Percentiles rank a stretch among this genome's conserved stretches.
Conservation (phyloP, 2,888 invertebrate species). For the Sesia apiformis region DNA sequence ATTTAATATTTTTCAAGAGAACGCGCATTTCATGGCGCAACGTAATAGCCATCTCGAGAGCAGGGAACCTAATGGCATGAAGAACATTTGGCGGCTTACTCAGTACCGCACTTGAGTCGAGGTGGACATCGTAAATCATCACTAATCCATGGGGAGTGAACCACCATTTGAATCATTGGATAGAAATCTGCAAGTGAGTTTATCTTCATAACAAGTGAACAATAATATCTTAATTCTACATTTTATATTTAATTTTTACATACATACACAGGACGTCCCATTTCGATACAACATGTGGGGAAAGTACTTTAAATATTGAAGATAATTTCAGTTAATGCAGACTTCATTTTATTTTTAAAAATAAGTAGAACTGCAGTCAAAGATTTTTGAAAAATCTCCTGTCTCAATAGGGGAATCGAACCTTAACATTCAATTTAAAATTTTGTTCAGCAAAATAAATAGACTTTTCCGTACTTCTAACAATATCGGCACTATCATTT, state of each 20-base stretch:
- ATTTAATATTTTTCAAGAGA: not conserved
- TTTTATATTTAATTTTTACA: not conserved
- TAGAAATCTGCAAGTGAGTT: no score
- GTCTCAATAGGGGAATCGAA: no score
- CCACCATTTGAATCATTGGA: not conserved
- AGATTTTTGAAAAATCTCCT: no score
- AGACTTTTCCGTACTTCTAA: no score
- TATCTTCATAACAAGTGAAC: no score
- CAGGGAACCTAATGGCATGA: conserved; percentile 26
- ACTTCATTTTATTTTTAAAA: no score
- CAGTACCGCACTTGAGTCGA: not conserved
- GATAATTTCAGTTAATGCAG: no score
- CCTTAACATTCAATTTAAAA: no score
- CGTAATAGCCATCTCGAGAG: conserved; percentile 30
- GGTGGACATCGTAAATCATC: conserved; percentile 54
- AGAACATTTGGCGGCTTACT: not conserved
- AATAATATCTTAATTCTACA: no score
- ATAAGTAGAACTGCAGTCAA: no score
- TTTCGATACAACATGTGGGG: not conserved
- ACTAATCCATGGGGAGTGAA: conserved; percentile 32
- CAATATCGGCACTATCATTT: no score
- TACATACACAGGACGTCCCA: not conserved
- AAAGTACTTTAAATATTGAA: not conserved
- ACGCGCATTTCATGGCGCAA: conserved; percentile 23
- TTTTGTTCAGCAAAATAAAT: no score